A percentile compares a stretch with the other conserved stretches of the same genome.
These are phyloP conservation scores for Macrotis lagotis DNA, from an alignment of 2,113 vertebrate species.

Conservation along the genomic window DNA sequence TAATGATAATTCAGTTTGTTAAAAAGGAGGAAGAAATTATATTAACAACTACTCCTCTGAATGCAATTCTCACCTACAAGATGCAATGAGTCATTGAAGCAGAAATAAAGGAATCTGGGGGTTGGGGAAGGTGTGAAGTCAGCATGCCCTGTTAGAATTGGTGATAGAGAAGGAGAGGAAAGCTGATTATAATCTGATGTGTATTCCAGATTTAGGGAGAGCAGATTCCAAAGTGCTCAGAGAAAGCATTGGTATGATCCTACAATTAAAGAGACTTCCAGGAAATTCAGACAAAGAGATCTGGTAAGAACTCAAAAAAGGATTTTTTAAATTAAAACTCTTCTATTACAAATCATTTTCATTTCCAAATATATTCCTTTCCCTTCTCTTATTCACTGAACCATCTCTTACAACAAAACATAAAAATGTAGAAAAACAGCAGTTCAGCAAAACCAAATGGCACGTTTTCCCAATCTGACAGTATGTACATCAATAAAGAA, in stretches of 20 bases:
- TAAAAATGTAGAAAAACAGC: not conserved
- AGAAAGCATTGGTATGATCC: not conserved
- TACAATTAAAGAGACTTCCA: not conserved
- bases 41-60: not conserved
- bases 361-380: not conserved
- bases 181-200: not conserved
- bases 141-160: not conserved
- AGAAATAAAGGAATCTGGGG: not conserved
- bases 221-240: not conserved
- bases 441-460: not conserved
- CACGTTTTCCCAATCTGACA: not conserved
- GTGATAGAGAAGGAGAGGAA: not conserved
- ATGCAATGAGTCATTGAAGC: not conserved
- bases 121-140: not conserved
- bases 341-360: not conserved
- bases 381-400: not conserved
- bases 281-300: not conserved
- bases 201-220: not conserved
- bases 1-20: not conserved
- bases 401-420: not conserved
- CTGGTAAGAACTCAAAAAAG: not conserved
- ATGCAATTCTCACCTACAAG: not conserved
- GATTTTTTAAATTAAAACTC: not conserved
- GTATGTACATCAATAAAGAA: not conserved
- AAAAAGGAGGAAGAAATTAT: not conserved